Percentiles rank a stretch among this genome's conserved stretches.
phyloP scores from a whole-genome alignment of 37 sponge, comb jelly and placozoan genomes.

The Aplysina aerophoba region DNA sequence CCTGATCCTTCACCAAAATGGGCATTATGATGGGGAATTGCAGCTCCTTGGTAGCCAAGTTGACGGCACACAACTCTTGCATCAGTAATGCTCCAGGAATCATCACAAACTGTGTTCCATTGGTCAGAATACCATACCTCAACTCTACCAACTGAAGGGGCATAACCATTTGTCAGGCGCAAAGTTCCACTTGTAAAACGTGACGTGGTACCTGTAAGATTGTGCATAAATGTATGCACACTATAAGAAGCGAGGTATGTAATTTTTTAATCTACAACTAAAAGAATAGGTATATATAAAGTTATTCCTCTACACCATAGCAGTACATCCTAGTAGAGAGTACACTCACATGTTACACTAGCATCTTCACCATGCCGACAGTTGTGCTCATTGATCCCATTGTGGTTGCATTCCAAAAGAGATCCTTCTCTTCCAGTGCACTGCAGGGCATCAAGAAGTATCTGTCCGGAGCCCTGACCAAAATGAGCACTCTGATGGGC shows the following conservation, averaged over 20 bases:
- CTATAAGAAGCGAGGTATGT: no score
- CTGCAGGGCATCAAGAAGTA: constrained; percentile 2
- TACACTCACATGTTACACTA: constrained; percentile 4
- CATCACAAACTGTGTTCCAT: constrained; percentile 54
- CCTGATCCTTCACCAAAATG: constrained; percentile 21
- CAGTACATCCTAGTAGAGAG: no score
- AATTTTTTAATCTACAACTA: no score
- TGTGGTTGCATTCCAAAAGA: neutral
- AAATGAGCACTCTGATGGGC: constrained; percentile 17
- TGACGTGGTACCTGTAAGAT: neutral
- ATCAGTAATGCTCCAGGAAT: constrained; percentile 27
- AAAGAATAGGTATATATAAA: no score
- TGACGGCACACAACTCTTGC: constrained; percentile 38
- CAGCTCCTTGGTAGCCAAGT: constrained; percentile 38
- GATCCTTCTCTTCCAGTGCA: constrained; percentile 3
- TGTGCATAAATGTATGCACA: no score
- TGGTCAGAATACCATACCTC: constrained; percentile 18
- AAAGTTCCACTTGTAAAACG: neutral
- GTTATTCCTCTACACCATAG: no score
- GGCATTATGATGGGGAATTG: neutral
- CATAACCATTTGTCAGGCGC: neutral
- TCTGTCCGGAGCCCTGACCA: neutral
- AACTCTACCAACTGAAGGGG: constrained; percentile 1
- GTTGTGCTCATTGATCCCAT: constrained; percentile 1
- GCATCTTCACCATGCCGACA: constrained; percentile 20